A percentile compares a stretch with the other conserved stretches of the same genome.
These are phyloP conservation scores for Mormyrus hasselquistii DNA, from an alignment of 2,797 vertebrate genomes.

Conservation along the genomic window DNA sequence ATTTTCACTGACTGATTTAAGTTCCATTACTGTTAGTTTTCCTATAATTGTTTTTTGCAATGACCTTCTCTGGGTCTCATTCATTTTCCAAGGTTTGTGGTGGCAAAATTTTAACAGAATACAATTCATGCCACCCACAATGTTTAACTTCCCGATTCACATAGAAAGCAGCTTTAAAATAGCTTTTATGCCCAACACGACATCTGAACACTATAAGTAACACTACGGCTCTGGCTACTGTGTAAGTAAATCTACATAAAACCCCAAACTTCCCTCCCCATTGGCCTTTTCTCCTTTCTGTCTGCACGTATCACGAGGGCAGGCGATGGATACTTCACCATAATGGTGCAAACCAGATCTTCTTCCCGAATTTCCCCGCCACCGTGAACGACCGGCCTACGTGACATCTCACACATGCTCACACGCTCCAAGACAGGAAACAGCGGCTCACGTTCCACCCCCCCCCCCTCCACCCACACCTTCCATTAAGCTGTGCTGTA, in stretches of 20 bases:
- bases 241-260: not conserved
- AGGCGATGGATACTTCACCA: not conserved
- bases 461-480: not conserved
- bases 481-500: not conserved
- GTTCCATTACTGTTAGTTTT: not conserved
- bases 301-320: not conserved
- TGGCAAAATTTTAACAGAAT: not conserved
- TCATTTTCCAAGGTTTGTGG: not conserved
- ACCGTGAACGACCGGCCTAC: not conserved
- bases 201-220: not conserved
- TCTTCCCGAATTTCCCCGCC: not conserved
- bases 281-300: not conserved
- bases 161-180: not conserved
- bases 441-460: not conserved
- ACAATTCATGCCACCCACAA: not conserved
- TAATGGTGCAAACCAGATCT: not conserved
- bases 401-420: slow-evolving; percentile 3
- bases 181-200: not conserved
- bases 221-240: not conserved
- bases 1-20: not conserved
- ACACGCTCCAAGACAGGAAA: not conserved
- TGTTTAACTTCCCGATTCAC: not conserved
- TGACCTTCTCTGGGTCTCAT: not conserved
- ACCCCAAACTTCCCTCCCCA: not conserved
- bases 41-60: not conserved